Conservation (phyloP, 2,888 invertebrate genomes). For the Bombylius major region DNA sequence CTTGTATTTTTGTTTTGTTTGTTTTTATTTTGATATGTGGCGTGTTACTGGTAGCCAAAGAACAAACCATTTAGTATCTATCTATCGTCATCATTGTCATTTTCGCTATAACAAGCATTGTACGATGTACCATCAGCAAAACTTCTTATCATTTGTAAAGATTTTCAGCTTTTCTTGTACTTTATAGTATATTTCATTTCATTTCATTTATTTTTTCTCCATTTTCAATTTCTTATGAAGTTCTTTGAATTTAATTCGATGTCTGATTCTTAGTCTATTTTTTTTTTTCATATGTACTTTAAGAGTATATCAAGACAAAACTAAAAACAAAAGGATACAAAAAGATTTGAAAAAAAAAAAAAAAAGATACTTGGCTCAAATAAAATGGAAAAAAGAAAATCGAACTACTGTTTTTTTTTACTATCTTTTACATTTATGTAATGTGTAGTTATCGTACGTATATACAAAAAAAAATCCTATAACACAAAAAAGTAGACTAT, state of each 20-base stretch:
- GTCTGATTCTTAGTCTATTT: background rate
- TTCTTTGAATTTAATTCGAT: background rate
- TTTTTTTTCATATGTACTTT: background rate
- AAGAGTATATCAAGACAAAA: background rate
- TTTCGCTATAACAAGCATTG: background rate
- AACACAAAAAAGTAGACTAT: background rate
- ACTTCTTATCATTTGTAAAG: slow-evolving; percentile 6
- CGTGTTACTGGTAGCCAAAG: no score
- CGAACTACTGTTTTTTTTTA: background rate
- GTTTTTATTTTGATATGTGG: no score
- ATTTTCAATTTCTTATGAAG: background rate
- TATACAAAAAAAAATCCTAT: background rate
- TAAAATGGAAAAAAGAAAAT: no score
- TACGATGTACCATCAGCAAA: no score
- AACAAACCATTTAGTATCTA: background rate
- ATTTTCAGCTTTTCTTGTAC: slow-evolving; percentile 3
- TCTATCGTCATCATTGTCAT: background rate
- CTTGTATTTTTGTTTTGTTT: no score
- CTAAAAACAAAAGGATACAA: background rate
- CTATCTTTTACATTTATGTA: background rate
- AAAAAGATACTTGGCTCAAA: background rate
- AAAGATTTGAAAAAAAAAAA: no score
- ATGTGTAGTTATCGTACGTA: no score
- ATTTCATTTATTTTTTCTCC: background rate
- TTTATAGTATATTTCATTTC: background rate